Evolutionary conservation across 2,113 vertebrate species (phyloP).

Genomic region (Gulo gulo): DNA sequence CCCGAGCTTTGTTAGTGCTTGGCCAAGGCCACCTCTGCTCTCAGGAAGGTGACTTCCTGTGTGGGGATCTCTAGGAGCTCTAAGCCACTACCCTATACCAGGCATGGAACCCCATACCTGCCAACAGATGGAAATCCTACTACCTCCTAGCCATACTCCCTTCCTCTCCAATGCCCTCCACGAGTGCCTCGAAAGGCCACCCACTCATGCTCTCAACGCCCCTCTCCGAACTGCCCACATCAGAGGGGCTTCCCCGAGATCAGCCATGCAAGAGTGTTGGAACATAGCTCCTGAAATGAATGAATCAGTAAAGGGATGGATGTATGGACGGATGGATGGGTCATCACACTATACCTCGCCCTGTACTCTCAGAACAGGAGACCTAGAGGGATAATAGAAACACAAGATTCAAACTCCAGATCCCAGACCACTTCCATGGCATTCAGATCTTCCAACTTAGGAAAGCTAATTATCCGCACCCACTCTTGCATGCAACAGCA

Average conservation of each 20-base stretch:
- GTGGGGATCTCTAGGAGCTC: neutral
- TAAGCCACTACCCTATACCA: neutral
- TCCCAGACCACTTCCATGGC: neutral
- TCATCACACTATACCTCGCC: neutral
- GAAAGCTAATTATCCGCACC: slow-evolving; percentile 4
- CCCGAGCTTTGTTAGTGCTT: neutral
- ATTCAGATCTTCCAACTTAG: slow-evolving; percentile 1
- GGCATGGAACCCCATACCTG: neutral
- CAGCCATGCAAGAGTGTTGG: neutral
- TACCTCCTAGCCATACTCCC: neutral
- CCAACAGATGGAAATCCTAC: neutral
- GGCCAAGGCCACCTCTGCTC: neutral
- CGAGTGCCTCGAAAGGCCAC: neutral
- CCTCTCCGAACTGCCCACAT: neutral
- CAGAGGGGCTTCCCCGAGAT: neutral
- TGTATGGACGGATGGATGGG: neutral
- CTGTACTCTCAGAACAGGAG: neutral
- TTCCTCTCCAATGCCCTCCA: neutral
- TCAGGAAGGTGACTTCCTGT: neutral
- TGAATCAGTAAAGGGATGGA: neutral
- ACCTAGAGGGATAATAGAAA: neutral
- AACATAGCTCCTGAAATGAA: neutral
- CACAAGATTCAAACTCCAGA: neutral
- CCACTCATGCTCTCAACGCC: neutral
- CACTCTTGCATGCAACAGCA: neutral